A percentile compares a stretch with the other conserved stretches of the same genome.
phyloP scores from a whole-genome alignment of 1,140 invertebrate species.

The Monochamus saltuarius region DNA sequence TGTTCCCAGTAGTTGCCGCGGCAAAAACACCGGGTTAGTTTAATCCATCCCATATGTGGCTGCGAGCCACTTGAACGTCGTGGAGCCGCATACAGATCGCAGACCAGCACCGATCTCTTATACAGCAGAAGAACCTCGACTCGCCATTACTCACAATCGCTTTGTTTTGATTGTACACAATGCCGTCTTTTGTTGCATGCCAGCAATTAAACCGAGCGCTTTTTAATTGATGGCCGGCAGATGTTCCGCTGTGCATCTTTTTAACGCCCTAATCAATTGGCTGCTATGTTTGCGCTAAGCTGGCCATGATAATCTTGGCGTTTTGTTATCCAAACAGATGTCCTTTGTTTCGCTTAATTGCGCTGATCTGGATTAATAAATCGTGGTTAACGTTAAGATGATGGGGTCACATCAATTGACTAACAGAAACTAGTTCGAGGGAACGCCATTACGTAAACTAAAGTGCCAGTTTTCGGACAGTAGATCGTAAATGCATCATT shows the following conservation, averaged over 20 bases:
- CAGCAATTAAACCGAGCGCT: conserved; percentile 11
- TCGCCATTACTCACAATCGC: conserved; percentile 12
- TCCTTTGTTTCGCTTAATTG: too few relatives aligned
- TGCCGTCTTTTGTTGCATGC: conserved; percentile 11
- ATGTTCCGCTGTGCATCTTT: conserved; percentile 5
- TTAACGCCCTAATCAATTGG: conserved; percentile 11
- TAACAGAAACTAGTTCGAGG: too few relatives aligned
- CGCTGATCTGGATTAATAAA: too few relatives aligned
- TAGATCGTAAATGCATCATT: too few relatives aligned
- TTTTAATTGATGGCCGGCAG: conserved; percentile 17
- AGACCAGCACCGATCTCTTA: conserved; percentile 5
- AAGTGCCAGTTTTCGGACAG: too few relatives aligned
- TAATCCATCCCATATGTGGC: conserved; percentile 4
- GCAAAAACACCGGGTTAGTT: conserved; percentile 7
- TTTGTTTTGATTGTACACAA: conserved; percentile 18
- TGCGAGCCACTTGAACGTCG: not conserved
- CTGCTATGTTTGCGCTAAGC: conserved; percentile 1
- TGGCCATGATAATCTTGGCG: not conserved
- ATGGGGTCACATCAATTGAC: too few relatives aligned
- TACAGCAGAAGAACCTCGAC: not conserved
- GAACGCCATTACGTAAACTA: too few relatives aligned
- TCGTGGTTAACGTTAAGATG: too few relatives aligned
- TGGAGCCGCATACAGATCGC: conserved; percentile 3
- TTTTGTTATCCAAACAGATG: too few relatives aligned
- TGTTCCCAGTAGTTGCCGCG: not conserved